phyloP scores from a whole-genome alignment of 1,140 invertebrate genomes.

The Diorhabda elongata region DNA sequence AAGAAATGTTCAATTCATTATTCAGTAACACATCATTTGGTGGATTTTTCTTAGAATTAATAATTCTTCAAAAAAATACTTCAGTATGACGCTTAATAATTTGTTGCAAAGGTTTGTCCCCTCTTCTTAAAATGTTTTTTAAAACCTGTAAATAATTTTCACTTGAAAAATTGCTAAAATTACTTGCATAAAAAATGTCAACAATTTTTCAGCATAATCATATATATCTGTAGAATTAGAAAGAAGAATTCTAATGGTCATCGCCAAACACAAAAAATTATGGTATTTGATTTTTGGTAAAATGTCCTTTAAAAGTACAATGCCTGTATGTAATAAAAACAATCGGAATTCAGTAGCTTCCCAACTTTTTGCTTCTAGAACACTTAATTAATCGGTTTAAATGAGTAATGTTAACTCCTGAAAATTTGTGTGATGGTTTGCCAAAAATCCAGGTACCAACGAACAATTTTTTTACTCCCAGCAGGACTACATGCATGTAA shows the following conservation, averaged over 20 bases:
- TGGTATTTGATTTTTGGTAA: neutral
- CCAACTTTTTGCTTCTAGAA: neutral
- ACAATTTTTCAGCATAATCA: neutral
- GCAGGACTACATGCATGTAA: slow-evolving; percentile 12
- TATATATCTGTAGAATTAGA: neutral
- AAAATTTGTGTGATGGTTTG: slow-evolving; percentile 5
- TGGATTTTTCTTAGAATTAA: too few relatives aligned
- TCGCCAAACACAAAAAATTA: neutral
- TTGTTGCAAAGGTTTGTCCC: too few relatives aligned
- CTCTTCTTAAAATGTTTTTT: too few relatives aligned
- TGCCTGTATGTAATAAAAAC: slow-evolving; percentile 6
- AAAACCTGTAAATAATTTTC: too few relatives aligned
- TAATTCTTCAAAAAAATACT: too few relatives aligned
- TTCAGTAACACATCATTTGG: too few relatives aligned
- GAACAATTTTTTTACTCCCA: slow-evolving; percentile 4
- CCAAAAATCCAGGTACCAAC: slow-evolving; percentile 9
- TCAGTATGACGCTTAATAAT: too few relatives aligned
- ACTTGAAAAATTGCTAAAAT: too few relatives aligned
- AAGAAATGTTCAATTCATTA: too few relatives aligned
- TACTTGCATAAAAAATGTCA: neutral
- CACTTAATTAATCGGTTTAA: neutral
- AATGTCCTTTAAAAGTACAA: slow-evolving; percentile 5
- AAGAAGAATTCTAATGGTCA: slow-evolving; percentile 3
- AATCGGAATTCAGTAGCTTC: slow-evolving; percentile 1
- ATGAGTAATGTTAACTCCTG: neutral